phyloP scores from a whole-genome alignment of 2,113 vertebrate species.

The Falco punctatus region DNA sequence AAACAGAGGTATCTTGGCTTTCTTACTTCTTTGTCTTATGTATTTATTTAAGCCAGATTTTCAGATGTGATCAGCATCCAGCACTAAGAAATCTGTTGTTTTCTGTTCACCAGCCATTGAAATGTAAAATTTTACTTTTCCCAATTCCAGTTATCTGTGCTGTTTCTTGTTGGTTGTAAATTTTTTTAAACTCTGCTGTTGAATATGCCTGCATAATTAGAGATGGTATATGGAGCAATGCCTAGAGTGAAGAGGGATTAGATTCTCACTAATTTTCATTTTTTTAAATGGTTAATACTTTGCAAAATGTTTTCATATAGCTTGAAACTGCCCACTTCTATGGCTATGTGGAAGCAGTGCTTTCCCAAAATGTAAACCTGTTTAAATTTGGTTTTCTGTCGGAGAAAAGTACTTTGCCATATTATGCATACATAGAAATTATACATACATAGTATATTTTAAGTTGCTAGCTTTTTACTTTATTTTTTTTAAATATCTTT shows the following conservation, averaged over 20 bases:
- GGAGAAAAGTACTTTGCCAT: background rate
- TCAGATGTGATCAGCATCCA: background rate
- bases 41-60: constrained; percentile 15
- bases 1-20: background rate
- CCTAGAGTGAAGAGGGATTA: background rate
- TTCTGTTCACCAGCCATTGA: background rate
- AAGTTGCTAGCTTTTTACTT: background rate
- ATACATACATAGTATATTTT: background rate
- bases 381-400: background rate
- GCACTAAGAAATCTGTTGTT: background rate
- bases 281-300: background rate
- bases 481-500: background rate
- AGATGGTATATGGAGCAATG: background rate
- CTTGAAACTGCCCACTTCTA: background rate
- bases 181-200: background rate
- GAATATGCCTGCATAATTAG: background rate
- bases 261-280: background rate
- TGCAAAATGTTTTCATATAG: background rate
- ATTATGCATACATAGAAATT: background rate
- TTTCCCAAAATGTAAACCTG: background rate
- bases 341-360: background rate
- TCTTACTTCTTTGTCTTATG: background rate
- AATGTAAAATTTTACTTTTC: background rate
- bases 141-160: background rate
- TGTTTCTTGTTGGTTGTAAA: background rate